Conservation (phyloP, 2,888 invertebrate genomes). For the Phaonia tiefii region DNA sequence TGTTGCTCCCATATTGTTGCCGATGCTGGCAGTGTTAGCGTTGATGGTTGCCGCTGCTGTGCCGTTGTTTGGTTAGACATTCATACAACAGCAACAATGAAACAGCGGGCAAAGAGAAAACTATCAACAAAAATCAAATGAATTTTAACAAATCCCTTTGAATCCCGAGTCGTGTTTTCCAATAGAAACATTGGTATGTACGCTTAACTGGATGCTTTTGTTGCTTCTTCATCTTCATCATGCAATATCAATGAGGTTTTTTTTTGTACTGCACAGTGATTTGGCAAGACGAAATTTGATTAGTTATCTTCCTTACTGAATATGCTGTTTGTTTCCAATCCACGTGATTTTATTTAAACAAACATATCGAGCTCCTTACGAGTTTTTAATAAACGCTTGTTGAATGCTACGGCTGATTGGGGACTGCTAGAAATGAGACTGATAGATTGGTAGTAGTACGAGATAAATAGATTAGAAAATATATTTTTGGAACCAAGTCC, state of each 20-base stretch:
- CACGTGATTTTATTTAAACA: no score
- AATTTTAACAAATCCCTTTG: constrained; percentile 60
- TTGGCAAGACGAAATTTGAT: no score
- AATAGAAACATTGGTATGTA: background rate
- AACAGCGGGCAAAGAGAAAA: constrained; percentile 44
- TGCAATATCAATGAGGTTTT: background rate
- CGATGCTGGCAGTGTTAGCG: background rate
- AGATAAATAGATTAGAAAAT: no score
- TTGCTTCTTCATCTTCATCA: constrained; percentile 25
- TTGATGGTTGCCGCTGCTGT: background rate
- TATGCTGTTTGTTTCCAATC: no score
- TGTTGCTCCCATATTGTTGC: background rate
- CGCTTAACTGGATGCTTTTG: background rate
- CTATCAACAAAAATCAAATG: constrained; percentile 56
- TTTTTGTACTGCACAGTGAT: background rate
- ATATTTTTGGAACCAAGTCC: no score
- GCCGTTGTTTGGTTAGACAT: background rate
- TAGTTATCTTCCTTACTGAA: no score
- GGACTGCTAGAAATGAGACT: no score
- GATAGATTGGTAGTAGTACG: no score
- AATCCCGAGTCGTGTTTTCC: constrained; percentile 4
- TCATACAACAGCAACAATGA: constrained; percentile 32
- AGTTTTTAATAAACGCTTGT: no score
- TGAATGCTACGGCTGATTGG: no score
- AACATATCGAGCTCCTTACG: no score